Evolutionary conservation across 2,888 invertebrate species (phyloP), one percentile per base, ranked within the genome.

Genomic region (Eledone cirrhosa): DNA sequence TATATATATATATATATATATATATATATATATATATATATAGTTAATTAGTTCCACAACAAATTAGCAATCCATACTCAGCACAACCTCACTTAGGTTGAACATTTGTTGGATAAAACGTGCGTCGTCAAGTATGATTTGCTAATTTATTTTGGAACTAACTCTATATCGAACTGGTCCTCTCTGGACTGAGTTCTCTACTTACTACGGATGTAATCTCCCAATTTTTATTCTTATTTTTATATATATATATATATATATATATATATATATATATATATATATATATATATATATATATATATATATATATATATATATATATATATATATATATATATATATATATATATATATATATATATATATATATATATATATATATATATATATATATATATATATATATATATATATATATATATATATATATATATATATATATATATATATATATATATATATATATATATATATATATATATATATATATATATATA

Each of bases 311-410:
- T 53, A 53, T 53, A 53, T 53, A 53, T 13, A 53, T 53, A 53
- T 53, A 53, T 53, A 53, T 53, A 53, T 16, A 53, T 53, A 53
- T 53, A 53, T 53, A 53, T 53, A 53, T 53, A 53, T 53, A 53
- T 53, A 53, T 53, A 53, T 53, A 16, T 53, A 53, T 53, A 53
- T 53, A 53, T 19, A 53, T 53, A 53, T 53, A 53, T 53, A 53
- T 53, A 53, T 16, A 53, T 53, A 53, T 53, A 53, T 53, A 53
- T 53, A 16, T 53, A 53, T 53, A 53, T 53, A 53, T 19, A 53
- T 53, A 53, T 53, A 53, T 53, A 53, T 53, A 53, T 16, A 19
- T 53, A 53, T 53, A 53, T 53, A 53, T 53, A 53, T 53, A 53
- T 53, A 53, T 53, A 53, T 53, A 16, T 53, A 53, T 53, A 53